Percentiles rank a stretch among this genome's conserved stretches.
These are phyloP conservation scores for Stichodactyla mertensii DNA, from an alignment of 64 coral and sea anemone species.

Conservation along the genomic window DNA sequence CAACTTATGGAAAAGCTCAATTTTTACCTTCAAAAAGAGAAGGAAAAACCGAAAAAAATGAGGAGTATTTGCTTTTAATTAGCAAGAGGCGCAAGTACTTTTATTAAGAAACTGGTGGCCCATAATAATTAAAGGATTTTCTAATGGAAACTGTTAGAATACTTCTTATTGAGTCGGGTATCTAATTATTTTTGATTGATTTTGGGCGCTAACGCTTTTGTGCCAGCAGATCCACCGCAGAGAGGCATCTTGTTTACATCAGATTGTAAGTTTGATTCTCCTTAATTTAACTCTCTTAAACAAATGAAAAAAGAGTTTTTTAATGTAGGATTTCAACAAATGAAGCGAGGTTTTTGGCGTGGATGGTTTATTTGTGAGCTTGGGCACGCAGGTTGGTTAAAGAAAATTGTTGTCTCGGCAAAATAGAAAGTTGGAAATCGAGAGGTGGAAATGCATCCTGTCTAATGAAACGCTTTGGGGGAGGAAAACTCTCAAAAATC, in stretches of 20 bases:
- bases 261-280: constrained; percentile 19
- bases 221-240: constrained; percentile 76
- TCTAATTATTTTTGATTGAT: constrained; percentile 95
- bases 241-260: constrained; percentile 75
- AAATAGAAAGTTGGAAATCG: not conserved
- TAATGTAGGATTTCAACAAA: constrained; percentile 2
- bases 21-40: constrained; percentile 17
- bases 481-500: not conserved
- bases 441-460: not conserved
- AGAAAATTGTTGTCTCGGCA: not conserved
- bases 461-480: not conserved
- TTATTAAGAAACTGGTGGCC: constrained; percentile 81
- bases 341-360: not conserved
- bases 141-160: constrained; percentile 96
- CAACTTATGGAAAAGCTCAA: constrained; percentile 73
- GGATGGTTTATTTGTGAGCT: not conserved
- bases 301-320: constrained; percentile 7
- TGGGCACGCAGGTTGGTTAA: not conserved
- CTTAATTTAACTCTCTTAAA: constrained; percentile 22
- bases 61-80: constrained; percentile 94
- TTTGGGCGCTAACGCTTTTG: constrained; percentile 86
- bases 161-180: constrained; percentile 79
- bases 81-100: constrained; percentile 53
- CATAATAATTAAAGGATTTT: constrained; percentile 62
- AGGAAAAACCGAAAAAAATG: constrained; percentile 31